Evolutionary conservation across 2,113 vertebrate species (phyloP).

Genomic region (Ammodytes marinus): DNA sequence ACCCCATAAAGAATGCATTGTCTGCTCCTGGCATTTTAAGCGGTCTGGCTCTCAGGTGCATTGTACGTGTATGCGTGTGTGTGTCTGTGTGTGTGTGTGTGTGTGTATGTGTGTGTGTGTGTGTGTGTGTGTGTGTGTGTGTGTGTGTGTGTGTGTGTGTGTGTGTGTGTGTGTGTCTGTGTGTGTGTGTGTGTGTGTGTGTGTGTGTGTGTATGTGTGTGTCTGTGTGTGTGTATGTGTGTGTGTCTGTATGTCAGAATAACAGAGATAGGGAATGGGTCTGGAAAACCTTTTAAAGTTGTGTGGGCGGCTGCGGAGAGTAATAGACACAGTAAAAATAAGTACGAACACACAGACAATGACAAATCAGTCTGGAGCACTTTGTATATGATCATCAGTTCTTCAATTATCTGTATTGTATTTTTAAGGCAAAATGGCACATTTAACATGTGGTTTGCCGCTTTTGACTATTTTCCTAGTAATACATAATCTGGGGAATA

Average conservation of each 20-base stretch:
- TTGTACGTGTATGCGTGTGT: conserved; percentile 3
- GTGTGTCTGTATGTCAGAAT: conserved; percentile 42
- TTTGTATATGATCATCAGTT: not conserved
- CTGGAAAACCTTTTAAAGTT: conserved; percentile 75
- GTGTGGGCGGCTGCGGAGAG: conserved; percentile 54
- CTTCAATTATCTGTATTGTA: conserved; percentile 12
- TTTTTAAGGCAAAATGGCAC: conserved; percentile 9
- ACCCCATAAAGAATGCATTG: conserved; percentile 55
- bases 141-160: conserved; percentile 11
- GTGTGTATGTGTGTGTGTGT: conserved; percentile 34
- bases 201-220: conserved; percentile 35
- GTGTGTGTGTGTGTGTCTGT: not conserved
- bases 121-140: conserved; percentile 18
- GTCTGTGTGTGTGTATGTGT: conserved; percentile 18
- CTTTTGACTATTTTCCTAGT: conserved; percentile 18
- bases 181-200: not conserved
- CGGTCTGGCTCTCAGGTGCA: conserved; percentile 61
- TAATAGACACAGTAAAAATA: conserved; percentile 35
- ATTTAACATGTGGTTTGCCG: conserved; percentile 15
- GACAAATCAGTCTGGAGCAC: conserved; percentile 55
- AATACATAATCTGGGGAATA: conserved; percentile 34
- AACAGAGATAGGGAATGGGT: conserved; percentile 55
- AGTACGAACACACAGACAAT: conserved; percentile 43
- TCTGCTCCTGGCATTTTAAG: conserved; percentile 63
- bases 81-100: conserved; percentile 24